Evolutionary conservation across 2,797 vertebrate genomes (phyloP), one percentile per base, ranked within the genome.

Genomic region (Huso huso): DNA sequence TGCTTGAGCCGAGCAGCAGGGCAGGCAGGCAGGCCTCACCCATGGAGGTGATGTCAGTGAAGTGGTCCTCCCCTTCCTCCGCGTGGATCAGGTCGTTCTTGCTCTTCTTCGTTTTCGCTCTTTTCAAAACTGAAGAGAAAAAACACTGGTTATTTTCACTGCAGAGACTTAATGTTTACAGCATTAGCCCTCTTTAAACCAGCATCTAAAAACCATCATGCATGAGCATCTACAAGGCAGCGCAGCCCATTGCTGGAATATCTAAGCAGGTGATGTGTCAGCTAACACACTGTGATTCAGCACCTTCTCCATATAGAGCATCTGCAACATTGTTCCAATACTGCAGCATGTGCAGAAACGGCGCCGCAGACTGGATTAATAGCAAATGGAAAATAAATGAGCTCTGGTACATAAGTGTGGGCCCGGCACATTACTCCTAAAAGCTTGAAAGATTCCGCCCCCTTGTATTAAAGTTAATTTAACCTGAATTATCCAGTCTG

Each of bases 41-140:
- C 65, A 94, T 92, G 12, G 95, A 97, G 69, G 92, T 94, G 79
- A 98, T 94, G 78, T 98, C 93, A 10, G 93, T 91, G 74, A 96
- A 94, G 81, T 96, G 93, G 82, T 97, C 95, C 69, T 97, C 94
- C 1, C 93, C 95, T 80, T 98, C 95, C 82, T 98, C 95, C 1
- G 95, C 93, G 6, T 88, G 95, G 78, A 98, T 98, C 66, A 98
- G 89, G 81, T 98, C 96, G 0, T 93, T 95, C 72, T 94, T 94
- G 80, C 93, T 95, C 84, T 95, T 97, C 86, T 94, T 98, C 4
- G 51, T 76, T 72, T 96, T 95, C 0, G 92, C 90, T 79, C 95
- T 89, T 87, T 96, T 98, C 82, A 98, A 75, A 76, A 96, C 96
- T 98, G 83, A 57, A 81, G 78, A 81, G 72, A 82, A 75, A 71